Percentiles rank a stretch among this genome's conserved stretches.
These are phyloP conservation scores for Operophtera brumata DNA, from an alignment of 2,888 invertebrate species.

Conservation along the genomic window DNA sequence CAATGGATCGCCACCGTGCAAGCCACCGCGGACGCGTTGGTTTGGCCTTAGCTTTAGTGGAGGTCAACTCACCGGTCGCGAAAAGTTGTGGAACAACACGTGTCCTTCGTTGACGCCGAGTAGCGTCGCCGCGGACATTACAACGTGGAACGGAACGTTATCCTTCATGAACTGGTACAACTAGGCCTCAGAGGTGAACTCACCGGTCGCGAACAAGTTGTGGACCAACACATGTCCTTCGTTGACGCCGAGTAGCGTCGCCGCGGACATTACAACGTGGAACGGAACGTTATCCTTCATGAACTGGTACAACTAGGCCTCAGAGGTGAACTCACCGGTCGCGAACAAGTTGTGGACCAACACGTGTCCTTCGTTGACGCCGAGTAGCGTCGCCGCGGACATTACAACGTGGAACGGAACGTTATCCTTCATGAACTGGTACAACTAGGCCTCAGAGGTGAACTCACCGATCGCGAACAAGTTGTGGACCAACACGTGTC, in stretches of 20 bases:
- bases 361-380: conserved; percentile 90
- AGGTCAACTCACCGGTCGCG: conserved; percentile 91
- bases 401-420: conserved; percentile 99
- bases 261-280: conserved; percentile 98
- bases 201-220: conserved; percentile 96
- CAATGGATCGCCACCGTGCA: too few species aligned
- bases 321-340: conserved; percentile 88
- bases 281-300: conserved; percentile 99
- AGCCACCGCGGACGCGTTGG: too few species aligned
- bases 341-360: conserved; percentile 95
- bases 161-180: conserved; percentile 99
- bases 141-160: conserved; percentile 99
- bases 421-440: conserved; percentile 99
- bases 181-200: conserved; percentile 84
- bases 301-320: conserved; percentile 94
- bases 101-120: conserved; percentile 92
- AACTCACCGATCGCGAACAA: too few species aligned
- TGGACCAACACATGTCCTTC: conserved; percentile 91
- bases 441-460: conserved; percentile 91
- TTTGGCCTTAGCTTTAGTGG: too few species aligned
- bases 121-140: conserved; percentile 96
- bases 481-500: too few species aligned
- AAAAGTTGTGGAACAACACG: conserved; percentile 92
- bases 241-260: conserved; percentile 90
- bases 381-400: conserved; percentile 95